Base-by-base conservation (phyloP, 2,113 vertebrate genomes). In the Cyprinodon variegatus region DNA sequence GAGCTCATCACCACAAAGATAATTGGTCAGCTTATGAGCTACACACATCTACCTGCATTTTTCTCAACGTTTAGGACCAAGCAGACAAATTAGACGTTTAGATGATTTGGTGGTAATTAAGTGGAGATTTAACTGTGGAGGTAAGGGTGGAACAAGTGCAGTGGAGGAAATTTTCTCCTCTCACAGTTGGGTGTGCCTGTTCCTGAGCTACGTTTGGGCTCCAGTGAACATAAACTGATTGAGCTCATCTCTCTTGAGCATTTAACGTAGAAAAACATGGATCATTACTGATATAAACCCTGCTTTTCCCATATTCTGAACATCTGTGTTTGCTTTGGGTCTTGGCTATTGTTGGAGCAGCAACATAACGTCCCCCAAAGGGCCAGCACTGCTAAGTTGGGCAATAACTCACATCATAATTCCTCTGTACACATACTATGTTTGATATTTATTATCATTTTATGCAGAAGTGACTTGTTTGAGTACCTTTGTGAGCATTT, bases 181-280 rank as follows among this genome's bases (percentile, higher is more conserved):
- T 82, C 88, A 88, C 89, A 86, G 83, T 76, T 90, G 94, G 94
- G 94, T 93, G 94, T 95, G 94, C 85, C 93, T 82, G 86, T 71
- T 83, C 84, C 88, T 86, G 60, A 88, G 79, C 83, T 85, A 81
- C 72, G 89, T 72, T 68, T 75, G 78, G 78, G 50, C 84, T 86
- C 85, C 73, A 81, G 86, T 74, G 86, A 91, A 74, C 57, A 38
- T 68, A 65, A 91, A 83, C 86, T 60, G 48, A 77, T 87, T 93
- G 91, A 92, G 89, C 38, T 94, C 90, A 94, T 93, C 81, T 91
- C 88, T 87, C 88, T 41, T 39, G 91, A 82, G 90, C 76, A 60
- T 82, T 90, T 82, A 85, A 79, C 70, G 57, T 66, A 6, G 68
- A 89, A 92, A 75, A 37, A 63, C 57, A 41, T 69, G 74, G 85